Base-by-base conservation (phyloP, 2,888 invertebrate species). In the Scaptomyza parva region DNA sequence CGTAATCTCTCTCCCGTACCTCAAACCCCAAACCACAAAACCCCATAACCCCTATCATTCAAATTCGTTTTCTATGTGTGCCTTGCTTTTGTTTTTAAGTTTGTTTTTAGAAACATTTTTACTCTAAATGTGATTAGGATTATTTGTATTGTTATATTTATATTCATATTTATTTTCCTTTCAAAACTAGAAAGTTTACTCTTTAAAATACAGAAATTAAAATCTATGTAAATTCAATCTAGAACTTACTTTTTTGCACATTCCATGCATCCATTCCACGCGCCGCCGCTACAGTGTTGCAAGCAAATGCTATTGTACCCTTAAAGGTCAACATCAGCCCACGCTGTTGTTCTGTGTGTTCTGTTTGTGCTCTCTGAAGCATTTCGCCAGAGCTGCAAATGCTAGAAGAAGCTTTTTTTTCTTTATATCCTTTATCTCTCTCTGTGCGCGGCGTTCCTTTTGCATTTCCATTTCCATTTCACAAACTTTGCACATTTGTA, bases 271-370 rank as follows among this genome's bases (percentile, higher is more conserved):
- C 40, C 28, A 14, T 54, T 33, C 17, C 41, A 26, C 8, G 14
- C 26, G 20, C n/a, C 40, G 22, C 12, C 35, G 35, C n/a, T 9
- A 22, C 14, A 22, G 40, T 33, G n/a, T n/a, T n/a, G n/a, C n/a
- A n/a, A 33, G 11, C 35, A 26, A 40, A 48, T 45, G 18, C 47
- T 7, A n/a, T 39, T 9, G 41, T 35, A 24, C 17, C 17, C 43
- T 30, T 35, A 65, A 68, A 68, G 67, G 67, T 68, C 67, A 68
- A 53, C 44, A 39, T 37, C 14, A 35, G 55, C 55, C 45, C 48
- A 51, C 54, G 39, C 62, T 44, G 17, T 17, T 35, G 35, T 12
- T 26, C n/a, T n/a, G n/a, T n/a, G n/a, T n/a, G n/a, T n/a, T 3
- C 41, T 22, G n/a, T n/a, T 22, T 2, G 14, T 20, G 52, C 9